Conservation (phyloP, 2,888 invertebrate genomes). For the Frankliniella intonsa region DNA sequence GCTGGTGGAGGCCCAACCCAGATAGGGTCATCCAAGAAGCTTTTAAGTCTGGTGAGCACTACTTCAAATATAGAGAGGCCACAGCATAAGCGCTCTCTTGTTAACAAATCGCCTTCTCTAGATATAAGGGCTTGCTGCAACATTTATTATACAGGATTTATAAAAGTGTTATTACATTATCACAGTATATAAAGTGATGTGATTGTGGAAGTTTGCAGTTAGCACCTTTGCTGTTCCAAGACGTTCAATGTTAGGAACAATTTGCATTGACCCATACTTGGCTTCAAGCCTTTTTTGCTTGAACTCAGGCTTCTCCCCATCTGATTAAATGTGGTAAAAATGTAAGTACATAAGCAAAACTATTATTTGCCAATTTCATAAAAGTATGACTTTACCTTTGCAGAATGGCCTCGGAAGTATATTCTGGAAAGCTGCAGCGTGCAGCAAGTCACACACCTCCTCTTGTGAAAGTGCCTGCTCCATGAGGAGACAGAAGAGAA, state of each 20-base stretch:
- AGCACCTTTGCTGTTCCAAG: constrained; percentile 86
- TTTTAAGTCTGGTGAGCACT: constrained; percentile 79
- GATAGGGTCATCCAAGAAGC: constrained; percentile 81
- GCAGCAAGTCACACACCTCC: constrained; percentile 92
- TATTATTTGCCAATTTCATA: not conserved
- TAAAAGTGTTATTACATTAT: not conserved
- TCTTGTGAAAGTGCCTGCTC: constrained; percentile 96
- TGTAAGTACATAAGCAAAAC: constrained; percentile 3
- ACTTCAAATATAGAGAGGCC: constrained; percentile 96
- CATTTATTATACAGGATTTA: not conserved
- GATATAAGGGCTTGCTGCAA: constrained; percentile 87
- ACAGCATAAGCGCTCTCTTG: constrained; percentile 94
- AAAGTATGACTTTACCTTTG: constrained; percentile 61
- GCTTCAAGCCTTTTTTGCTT: constrained; percentile 91
- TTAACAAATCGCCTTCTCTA: constrained; percentile 90
- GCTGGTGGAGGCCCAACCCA: constrained; percentile 86
- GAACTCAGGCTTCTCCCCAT: constrained; percentile 89
- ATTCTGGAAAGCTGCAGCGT: constrained; percentile 97
- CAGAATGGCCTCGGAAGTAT: constrained; percentile 91
- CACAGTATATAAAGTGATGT: too few species aligned
- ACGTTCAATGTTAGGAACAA: constrained; percentile 92
- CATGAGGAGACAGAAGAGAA: constrained; percentile 90
- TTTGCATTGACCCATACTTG: constrained; percentile 90
- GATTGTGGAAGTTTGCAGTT: too few species aligned
- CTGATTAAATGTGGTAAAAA: constrained; percentile 48